A percentile compares a stretch with the other conserved stretches of the same genome.
Evolutionary conservation across 1,140 invertebrate species (phyloP).

Genomic region (Maconellicoccus hirsutus): DNA sequence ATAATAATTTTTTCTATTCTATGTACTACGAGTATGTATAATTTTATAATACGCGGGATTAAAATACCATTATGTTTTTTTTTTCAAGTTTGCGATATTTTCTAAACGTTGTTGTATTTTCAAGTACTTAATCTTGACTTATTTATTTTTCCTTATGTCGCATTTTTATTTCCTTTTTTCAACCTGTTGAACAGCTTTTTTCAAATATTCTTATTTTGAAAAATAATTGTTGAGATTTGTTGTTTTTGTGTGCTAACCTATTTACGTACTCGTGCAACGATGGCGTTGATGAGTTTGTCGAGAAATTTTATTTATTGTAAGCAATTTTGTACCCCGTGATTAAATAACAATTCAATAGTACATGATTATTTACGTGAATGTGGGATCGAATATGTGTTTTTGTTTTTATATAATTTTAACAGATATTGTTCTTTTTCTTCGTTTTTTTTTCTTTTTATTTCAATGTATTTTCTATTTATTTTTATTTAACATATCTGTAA

Average conservation of each 20-base stretch:
- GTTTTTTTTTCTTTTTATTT: neutral
- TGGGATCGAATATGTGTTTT: neutral
- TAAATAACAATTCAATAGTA: too few species aligned
- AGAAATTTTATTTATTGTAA: neutral
- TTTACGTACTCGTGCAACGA: neutral
- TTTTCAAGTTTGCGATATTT: neutral
- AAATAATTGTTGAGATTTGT: neutral
- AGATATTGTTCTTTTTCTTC: neutral
- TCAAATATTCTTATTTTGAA: neutral
- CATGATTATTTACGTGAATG: neutral
- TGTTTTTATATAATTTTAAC: neutral
- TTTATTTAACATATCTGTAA: conserved; percentile 6
- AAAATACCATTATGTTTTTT: neutral
- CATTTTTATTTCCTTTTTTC: neutral
- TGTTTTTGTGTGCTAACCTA: neutral
- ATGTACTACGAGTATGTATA: neutral
- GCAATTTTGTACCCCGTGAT: too few species aligned
- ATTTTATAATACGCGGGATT: neutral
- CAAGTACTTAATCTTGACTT: neutral
- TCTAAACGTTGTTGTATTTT: neutral
- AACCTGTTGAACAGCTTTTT: neutral
- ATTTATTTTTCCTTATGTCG: neutral
- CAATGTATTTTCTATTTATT: neutral
- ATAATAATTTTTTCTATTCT: neutral
- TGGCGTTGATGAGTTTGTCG: too few species aligned